A percentile compares a stretch with the other conserved stretches of the same genome.
These are phyloP conservation scores for Microtus pennsylvanicus DNA, from an alignment of 2,113 vertebrate species.

Conservation along the genomic window DNA sequence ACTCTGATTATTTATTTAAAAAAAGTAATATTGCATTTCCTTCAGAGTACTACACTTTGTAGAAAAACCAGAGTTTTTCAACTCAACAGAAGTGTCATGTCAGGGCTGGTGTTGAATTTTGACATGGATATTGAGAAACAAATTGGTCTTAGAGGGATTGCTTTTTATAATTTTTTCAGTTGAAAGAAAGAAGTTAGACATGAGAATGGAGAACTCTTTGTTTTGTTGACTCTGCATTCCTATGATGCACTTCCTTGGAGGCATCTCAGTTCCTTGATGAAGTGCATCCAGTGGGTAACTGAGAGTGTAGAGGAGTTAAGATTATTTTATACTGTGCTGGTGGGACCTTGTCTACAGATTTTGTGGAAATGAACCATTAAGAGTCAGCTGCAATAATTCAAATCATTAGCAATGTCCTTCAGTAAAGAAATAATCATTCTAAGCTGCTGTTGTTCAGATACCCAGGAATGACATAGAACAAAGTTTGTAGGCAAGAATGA, in stretches of 20 bases:
- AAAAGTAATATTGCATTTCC: conserved; percentile 39
- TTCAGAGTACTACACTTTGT: conserved; percentile 34
- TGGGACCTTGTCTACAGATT: conserved; percentile 66
- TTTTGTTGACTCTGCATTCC: conserved; percentile 41
- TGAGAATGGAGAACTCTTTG: conserved; percentile 27
- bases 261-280: conserved; percentile 57
- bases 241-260: background rate
- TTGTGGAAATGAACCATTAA: conserved; percentile 74
- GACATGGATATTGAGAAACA: conserved; percentile 70
- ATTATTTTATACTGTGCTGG: conserved; percentile 38
- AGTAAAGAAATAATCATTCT: conserved; percentile 25
- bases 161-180: conserved; percentile 27
- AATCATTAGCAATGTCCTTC: conserved; percentile 59
- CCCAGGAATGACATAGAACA: background rate
- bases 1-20: conserved; percentile 60
- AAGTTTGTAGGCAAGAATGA: background rate
- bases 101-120: conserved; percentile 62
- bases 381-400: conserved; percentile 69
- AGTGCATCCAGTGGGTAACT: background rate
- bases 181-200: conserved; percentile 51
- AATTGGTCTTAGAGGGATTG: conserved; percentile 22
- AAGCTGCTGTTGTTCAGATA: conserved; percentile 32
- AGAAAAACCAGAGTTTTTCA: conserved; percentile 28
- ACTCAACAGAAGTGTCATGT: conserved; percentile 35
- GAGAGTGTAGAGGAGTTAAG: background rate